These are phyloP conservation scores for Acestrorhynchus altus DNA, from an alignment of 2,797 vertebrate species.

Conservation along the genomic window DNA sequence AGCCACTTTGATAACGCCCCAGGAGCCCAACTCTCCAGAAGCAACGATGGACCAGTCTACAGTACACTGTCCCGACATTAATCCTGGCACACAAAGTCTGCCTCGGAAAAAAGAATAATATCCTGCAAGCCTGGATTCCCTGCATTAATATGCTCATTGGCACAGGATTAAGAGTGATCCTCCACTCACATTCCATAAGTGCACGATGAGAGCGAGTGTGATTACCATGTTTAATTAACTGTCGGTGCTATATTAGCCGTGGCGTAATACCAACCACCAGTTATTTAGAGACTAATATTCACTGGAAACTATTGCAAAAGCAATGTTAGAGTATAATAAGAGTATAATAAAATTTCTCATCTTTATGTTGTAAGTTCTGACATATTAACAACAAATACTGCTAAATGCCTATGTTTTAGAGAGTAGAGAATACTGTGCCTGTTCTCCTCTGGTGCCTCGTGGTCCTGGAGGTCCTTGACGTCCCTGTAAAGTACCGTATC, in stretches of 20 bases:
- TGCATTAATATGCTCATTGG: constrained; percentile 67
- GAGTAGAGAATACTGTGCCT: constrained; percentile 67
- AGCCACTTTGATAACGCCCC: not conserved
- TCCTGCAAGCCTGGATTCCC: constrained; percentile 77
- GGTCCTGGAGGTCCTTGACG: constrained; percentile 76
- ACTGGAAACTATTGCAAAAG: not conserved
- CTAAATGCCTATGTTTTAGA: not conserved
- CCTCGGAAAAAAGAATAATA: constrained; percentile 78
- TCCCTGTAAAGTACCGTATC: constrained; percentile 72
- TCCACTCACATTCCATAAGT: constrained; percentile 83
- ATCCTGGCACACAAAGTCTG: constrained; percentile 76
- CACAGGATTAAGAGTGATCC: constrained; percentile 76
- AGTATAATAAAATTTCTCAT: not conserved
- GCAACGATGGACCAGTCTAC: constrained; percentile 31
- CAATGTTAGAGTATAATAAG: not conserved
- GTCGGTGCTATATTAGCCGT: not conserved
- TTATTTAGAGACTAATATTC: not conserved
- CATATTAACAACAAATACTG: not conserved
- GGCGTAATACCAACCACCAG: not conserved
- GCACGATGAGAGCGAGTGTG: constrained; percentile 67
- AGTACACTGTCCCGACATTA: constrained; percentile 67
- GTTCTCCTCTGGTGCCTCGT: constrained; percentile 76
- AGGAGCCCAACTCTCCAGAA: not conserved
- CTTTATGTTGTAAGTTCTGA: too few relatives aligned
- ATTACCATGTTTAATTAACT: constrained; percentile 46